Evolutionary conservation across 92 coral and sea anemone genomes (phyloP), one percentile per base, ranked within the genome.

Genomic region (Palythoa grandiflora): DNA sequence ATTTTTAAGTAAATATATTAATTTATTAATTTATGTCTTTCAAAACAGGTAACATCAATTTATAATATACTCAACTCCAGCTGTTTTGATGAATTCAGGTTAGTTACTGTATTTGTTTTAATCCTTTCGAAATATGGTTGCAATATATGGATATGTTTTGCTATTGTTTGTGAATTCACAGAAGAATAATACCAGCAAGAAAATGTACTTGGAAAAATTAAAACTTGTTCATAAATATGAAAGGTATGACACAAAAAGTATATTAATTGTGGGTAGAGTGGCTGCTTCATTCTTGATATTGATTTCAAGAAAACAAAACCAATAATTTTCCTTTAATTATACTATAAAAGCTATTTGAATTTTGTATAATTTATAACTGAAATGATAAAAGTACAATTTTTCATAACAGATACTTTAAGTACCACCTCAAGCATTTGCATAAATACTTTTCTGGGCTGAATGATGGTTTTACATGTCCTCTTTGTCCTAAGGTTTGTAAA

Each of bases 41-140:
- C 71, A 65, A 16, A 16, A 68, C 73, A 68, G 73, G 38, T 68
- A 8, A 28, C 37, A 68, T 68, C 73, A 8, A 68, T 68, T 20
- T 68, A 68, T 37, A 68, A 68, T 37, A 68, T 68, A 68, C 73
- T 68, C 37, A 20, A n/a, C 73, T 68, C 73, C 36, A 68, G 73
- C 38, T 68, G 73, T 68, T 68, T 68, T 68, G 38, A 68, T 1
- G 73, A 68, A 68, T 68, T 68, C 37, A 68, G 73, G 73, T 68
- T 20, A 68, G 38, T 68, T 20, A 68, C 8, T 54, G 60, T 54
- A 54, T 54, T 54, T 54, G 60, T 54, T 54, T 0, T 6, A 54
- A 54, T 54, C 15, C 13, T 54, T 54, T 54, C 60, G 12, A 54
- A 54, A 6, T 54, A 54, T 54, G 60, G 60, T 54, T 54, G 60